Conservation (phyloP, 1,140 invertebrate genomes). For the Cydia amplana region DNA sequence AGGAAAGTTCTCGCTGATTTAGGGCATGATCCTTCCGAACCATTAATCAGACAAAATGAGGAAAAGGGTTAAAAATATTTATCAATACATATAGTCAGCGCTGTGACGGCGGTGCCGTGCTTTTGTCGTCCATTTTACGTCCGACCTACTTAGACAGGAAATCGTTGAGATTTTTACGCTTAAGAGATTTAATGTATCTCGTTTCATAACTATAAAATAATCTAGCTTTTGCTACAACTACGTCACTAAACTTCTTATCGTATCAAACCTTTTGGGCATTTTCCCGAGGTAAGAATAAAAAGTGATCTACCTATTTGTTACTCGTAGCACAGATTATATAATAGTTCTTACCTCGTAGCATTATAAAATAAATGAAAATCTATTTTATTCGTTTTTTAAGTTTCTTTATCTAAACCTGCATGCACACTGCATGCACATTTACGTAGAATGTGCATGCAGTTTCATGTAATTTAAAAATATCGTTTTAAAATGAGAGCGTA, state of each 20-base stretch:
- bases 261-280: too few relatives aligned
- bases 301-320: too few relatives aligned
- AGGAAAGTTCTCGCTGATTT: constrained; percentile 13
- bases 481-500: too few relatives aligned
- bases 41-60: constrained; percentile 32
- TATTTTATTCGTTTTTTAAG: too few relatives aligned
- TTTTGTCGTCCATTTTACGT: constrained; percentile 17
- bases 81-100: constrained; percentile 29
- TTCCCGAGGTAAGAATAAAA: too few relatives aligned
- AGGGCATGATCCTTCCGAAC: constrained; percentile 28
- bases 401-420: too few relatives aligned
- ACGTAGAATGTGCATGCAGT: too few relatives aligned
- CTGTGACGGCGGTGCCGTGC: constrained; percentile 4
- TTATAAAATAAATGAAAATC: too few relatives aligned
- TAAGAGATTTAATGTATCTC: neutral
- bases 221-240: neutral
- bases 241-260: neutral
- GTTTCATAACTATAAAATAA: neutral
- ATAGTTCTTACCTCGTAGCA: too few relatives aligned
- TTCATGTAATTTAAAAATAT: too few relatives aligned
- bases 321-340: too few relatives aligned
- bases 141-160: constrained; percentile 17
- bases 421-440: too few relatives aligned
- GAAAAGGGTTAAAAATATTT: constrained; percentile 33
- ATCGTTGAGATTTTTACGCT: constrained; percentile 16